phyloP scores from a whole-genome alignment of 2,888 invertebrate species.

The Caprella mutica region DNA sequence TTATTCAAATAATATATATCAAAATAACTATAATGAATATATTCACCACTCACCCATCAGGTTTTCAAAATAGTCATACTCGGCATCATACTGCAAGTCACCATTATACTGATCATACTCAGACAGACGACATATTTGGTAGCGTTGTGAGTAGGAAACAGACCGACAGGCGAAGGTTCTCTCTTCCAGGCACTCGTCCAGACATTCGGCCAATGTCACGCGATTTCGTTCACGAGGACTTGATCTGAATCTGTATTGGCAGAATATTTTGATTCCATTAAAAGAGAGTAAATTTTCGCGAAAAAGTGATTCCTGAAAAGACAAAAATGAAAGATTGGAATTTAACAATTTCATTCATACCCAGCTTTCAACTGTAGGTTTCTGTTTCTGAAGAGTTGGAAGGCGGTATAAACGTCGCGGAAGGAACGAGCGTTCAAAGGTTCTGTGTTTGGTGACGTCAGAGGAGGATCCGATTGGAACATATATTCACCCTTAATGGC shows the following conservation, averaged over 20 bases:
- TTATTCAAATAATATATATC: neutral
- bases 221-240: constrained; percentile 53
- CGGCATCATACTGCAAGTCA: constrained; percentile 78
- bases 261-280: neutral
- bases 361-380: constrained; percentile 45
- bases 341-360: constrained; percentile 12
- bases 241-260: constrained; percentile 15
- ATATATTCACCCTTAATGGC: constrained; percentile 2
- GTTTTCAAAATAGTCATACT: constrained; percentile 82
- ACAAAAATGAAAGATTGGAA: neutral
- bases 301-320: neutral
- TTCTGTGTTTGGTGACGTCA: constrained; percentile 16
- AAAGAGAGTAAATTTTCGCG: neutral
- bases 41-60: constrained; percentile 66
- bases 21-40: neutral
- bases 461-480: neutral
- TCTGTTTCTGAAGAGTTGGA: constrained; percentile 74
- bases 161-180: constrained; percentile 67
- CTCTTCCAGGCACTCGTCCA: constrained; percentile 63
- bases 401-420: constrained; percentile 61
- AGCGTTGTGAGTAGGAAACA: constrained; percentile 75
- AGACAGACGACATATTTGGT: constrained; percentile 69
- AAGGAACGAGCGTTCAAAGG: constrained; percentile 30
- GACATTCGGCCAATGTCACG: constrained; percentile 72
- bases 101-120: constrained; percentile 61